Percentiles rank a stretch among this genome's conserved stretches.
phyloP scores from a whole-genome alignment of 2,113 vertebrate genomes.

The Sphaerodactylus townsendi region DNA sequence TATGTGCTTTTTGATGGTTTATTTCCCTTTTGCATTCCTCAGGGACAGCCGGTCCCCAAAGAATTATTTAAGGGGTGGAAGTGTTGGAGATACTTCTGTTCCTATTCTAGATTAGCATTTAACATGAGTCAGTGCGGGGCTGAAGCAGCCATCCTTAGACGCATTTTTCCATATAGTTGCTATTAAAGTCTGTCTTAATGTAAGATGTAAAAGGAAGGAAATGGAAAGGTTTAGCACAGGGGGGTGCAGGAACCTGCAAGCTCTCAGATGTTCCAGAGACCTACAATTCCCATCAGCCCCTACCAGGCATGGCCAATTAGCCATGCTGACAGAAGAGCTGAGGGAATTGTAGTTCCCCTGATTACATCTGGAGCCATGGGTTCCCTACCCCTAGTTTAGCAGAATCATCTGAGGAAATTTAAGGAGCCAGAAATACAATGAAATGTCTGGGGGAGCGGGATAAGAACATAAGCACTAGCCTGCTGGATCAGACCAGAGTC shows the following conservation, averaged over 20 bases:
- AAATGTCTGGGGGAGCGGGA: neutral
- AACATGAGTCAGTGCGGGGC: conserved; percentile 39
- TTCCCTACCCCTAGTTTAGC: too few relatives aligned
- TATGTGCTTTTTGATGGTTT: conserved; percentile 66
- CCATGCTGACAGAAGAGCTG: too few relatives aligned
- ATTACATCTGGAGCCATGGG: too few relatives aligned
- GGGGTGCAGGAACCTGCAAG: too few relatives aligned
- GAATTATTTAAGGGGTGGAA: conserved; percentile 51
- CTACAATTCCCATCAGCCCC: too few relatives aligned
- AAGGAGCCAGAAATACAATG: neutral
- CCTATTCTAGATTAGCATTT: conserved; percentile 56
- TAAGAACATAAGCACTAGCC: too few relatives aligned
- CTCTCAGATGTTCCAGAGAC: too few relatives aligned
- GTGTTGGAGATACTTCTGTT: conserved; percentile 27
- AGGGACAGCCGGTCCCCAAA: conserved; percentile 61
- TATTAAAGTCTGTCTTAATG: neutral
- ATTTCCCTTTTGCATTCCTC: conserved; percentile 63
- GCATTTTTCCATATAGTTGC: neutral
- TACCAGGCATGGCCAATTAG: too few relatives aligned
- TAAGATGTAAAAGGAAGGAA: neutral
- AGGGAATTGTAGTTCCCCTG: too few relatives aligned
- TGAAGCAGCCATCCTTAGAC: conserved; percentile 23
- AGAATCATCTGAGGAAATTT: neutral
- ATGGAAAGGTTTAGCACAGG: too few relatives aligned
- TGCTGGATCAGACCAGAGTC: too few relatives aligned